Percentiles rank a stretch among this genome's conserved stretches.
These are phyloP conservation scores for Grantiella picta DNA, from an alignment of 2,113 vertebrate genomes.

Conservation along the genomic window DNA sequence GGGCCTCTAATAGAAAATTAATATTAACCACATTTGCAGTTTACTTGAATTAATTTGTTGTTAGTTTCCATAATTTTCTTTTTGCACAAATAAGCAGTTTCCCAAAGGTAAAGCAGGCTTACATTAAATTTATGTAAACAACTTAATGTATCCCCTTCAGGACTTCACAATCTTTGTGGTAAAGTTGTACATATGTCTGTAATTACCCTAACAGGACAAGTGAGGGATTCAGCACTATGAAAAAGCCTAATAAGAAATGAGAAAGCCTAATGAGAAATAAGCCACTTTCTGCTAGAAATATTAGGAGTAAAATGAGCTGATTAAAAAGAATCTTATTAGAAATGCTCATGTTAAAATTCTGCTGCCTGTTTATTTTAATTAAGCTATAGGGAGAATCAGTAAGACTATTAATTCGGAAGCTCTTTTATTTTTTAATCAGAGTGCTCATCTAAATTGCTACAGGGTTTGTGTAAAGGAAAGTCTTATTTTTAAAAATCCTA, in stretches of 20 bases:
- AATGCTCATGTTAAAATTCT: slow-evolving; percentile 15
- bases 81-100: not conserved
- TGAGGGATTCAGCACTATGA: not conserved
- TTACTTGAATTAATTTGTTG: not conserved
- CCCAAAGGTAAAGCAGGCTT: slow-evolving; percentile 12
- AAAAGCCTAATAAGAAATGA: not conserved
- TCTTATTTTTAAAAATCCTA: not conserved
- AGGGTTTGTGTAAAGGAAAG: not conserved
- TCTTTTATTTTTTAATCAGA: not conserved
- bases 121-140: slow-evolving; percentile 6
- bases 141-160: not conserved
- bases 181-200: not conserved
- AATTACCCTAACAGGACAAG: slow-evolving; percentile 12
- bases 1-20: not conserved
- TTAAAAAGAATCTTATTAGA: slow-evolving; percentile 10
- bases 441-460: not conserved
- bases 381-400: not conserved
- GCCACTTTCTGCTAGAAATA: not conserved
- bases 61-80: not conserved
- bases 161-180: not conserved
- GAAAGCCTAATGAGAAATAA: not conserved
- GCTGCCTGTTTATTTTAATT: slow-evolving; percentile 36
- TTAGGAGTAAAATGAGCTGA: slow-evolving; percentile 5
- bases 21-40: not conserved
- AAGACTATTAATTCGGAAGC: slow-evolving; percentile 12